A percentile compares a stretch with the other conserved stretches of the same genome.
Conservation (phyloP, 2,797 vertebrate genomes). For the Micrastur ruficollis region DNA sequence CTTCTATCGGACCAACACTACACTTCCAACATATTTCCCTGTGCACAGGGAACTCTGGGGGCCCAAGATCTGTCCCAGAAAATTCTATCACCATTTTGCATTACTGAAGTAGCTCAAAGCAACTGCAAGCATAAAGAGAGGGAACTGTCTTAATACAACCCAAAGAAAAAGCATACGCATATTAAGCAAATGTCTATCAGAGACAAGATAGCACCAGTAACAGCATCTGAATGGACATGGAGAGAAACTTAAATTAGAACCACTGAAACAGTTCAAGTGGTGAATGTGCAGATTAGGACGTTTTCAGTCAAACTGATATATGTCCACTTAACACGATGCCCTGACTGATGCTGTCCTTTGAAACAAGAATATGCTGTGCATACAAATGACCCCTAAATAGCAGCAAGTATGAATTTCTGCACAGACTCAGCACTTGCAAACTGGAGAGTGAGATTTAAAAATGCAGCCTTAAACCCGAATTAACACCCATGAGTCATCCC, state of each 20-base stretch:
- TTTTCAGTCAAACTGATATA: not conserved
- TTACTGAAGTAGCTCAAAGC: not conserved
- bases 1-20: not conserved
- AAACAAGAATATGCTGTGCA: not conserved
- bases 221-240: not conserved
- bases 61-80: not conserved
- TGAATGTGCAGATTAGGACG: not conserved
- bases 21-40: not conserved
- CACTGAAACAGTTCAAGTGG: not conserved
- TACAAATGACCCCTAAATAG: not conserved
- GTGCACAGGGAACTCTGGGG: not conserved
- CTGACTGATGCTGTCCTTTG: not conserved
- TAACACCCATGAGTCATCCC: not conserved
- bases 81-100: not conserved
- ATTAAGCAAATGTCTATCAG: not conserved
- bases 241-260: not conserved
- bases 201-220: not conserved
- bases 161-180: fast-evolving
- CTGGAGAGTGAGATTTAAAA: not conserved
- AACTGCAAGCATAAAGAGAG: not conserved
- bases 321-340: not conserved
- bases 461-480: not conserved
- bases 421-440: not conserved
- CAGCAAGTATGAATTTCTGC: not conserved
- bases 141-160: not conserved